Evolutionary conservation across 2,888 invertebrate species (phyloP).

Genomic region (Dryocosmus kuriphilus): DNA sequence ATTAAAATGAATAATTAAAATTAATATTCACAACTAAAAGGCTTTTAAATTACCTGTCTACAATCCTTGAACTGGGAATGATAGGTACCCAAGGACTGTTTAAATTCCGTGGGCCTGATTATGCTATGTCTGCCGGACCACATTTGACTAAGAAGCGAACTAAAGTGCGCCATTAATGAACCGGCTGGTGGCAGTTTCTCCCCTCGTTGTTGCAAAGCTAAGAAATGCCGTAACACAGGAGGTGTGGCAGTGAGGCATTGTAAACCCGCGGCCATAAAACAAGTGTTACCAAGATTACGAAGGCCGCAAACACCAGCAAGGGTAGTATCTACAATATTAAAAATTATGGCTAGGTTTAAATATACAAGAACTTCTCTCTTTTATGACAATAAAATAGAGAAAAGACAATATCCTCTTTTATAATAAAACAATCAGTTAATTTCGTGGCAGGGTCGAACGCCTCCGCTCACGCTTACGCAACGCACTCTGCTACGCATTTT

Average conservation of each 20-base stretch:
- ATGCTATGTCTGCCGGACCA: conserved; percentile 81
- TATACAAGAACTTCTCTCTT: too few species aligned
- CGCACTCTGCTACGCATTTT: too few species aligned
- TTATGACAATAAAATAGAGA: too few species aligned
- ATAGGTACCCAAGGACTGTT: conserved; percentile 80
- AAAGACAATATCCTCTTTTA: too few species aligned
- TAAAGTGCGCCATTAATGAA: conserved; percentile 79
- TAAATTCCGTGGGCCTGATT: conserved; percentile 80
- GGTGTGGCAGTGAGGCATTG: conserved; percentile 81
- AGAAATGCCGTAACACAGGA: conserved; percentile 79
- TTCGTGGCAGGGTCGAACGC: too few species aligned
- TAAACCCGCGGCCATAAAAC: conserved; percentile 81
- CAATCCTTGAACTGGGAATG: conserved; percentile 83
- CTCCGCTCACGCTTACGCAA: too few species aligned
- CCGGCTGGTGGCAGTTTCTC: conserved; percentile 72
- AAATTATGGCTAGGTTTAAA: neutral
- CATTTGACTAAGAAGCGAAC: conserved; percentile 79
- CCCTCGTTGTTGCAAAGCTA: conserved; percentile 71
- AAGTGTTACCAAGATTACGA: conserved; percentile 80
- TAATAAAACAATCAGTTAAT: too few species aligned
- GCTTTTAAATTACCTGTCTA: conserved; percentile 78
- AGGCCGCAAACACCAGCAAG: conserved; percentile 80
- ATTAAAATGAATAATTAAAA: neutral
- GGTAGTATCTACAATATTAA: conserved; percentile 62
- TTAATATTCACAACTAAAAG: neutral